Percentiles rank a stretch among this genome's conserved stretches.
Evolutionary conservation across 2,113 vertebrate genomes (phyloP).

Genomic region (Amia ocellicauda): DNA sequence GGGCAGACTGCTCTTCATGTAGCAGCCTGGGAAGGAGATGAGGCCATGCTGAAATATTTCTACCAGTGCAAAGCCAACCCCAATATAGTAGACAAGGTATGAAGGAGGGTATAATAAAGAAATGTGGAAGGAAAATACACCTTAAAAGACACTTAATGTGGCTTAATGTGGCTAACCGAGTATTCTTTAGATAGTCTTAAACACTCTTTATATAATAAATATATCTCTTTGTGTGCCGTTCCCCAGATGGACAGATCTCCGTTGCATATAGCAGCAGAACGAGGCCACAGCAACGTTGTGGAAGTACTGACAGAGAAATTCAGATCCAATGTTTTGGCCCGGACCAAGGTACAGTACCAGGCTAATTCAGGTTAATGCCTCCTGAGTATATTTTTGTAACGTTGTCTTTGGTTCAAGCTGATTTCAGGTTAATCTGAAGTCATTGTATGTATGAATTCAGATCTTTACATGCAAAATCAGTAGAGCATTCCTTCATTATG

Average conservation of each 20-base stretch:
- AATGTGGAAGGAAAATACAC: background rate
- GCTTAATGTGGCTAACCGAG: too few species aligned
- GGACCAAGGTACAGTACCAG: slow-evolving; percentile 42
- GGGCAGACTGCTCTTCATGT: slow-evolving; percentile 36
- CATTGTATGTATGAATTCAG: too few species aligned
- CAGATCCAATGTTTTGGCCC: slow-evolving; percentile 47
- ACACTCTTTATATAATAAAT: background rate
- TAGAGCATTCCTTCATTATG: too few species aligned
- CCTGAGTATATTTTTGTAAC: too few species aligned
- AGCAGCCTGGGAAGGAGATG: slow-evolving; percentile 30
- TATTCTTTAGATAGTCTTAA: too few species aligned
- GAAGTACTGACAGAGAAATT: slow-evolving; percentile 53
- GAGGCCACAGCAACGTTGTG: slow-evolving; percentile 45
- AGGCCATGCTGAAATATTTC: slow-evolving; percentile 41
- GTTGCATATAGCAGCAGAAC: slow-evolving; percentile 50
- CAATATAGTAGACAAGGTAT: slow-evolving; percentile 36
- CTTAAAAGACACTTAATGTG: background rate
- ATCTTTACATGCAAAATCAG: too few species aligned
- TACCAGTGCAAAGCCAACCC: slow-evolving; percentile 40
- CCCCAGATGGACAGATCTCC: slow-evolving; percentile 46
- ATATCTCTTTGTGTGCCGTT: background rate
- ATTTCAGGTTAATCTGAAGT: too few species aligned
- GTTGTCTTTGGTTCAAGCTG: too few species aligned
- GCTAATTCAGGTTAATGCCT: too few species aligned
- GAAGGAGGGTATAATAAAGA: background rate